phyloP scores from a whole-genome alignment of 2,113 vertebrate genomes.

The Daphoenositta chrysoptera region DNA sequence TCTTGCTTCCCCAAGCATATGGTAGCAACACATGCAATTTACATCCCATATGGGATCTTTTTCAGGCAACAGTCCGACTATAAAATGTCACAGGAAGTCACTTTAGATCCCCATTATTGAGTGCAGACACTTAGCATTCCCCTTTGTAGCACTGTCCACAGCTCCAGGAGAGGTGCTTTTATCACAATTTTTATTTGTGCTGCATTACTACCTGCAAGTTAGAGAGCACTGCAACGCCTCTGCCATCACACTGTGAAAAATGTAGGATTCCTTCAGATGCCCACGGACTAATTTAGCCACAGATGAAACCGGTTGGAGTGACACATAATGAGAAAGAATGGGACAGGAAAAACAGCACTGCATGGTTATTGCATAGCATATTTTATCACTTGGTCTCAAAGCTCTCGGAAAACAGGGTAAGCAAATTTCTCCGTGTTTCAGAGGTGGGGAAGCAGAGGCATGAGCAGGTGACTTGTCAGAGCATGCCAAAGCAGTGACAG shows the following conservation, averaged over 20 bases:
- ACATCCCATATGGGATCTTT: constrained; percentile 41
- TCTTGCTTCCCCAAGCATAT: constrained; percentile 40
- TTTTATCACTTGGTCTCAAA: background rate
- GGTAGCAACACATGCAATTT: constrained; percentile 37
- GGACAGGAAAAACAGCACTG: background rate
- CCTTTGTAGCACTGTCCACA: background rate
- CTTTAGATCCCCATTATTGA: background rate
- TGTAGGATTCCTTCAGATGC: background rate
- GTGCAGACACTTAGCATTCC: background rate
- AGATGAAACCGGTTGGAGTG: background rate
- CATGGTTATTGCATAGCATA: background rate
- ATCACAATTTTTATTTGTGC: background rate
- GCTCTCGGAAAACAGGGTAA: background rate
- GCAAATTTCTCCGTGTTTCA: background rate
- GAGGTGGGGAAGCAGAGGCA: background rate
- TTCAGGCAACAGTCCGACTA: background rate
- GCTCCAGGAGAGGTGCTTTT: background rate
- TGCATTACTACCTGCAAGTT: background rate
- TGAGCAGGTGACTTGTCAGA: background rate
- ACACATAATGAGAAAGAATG: background rate
- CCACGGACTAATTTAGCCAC: background rate
- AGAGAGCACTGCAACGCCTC: background rate
- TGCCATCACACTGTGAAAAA: background rate
- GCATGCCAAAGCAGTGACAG: background rate
- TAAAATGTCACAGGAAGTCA: background rate